Percentiles rank a stretch among this genome's conserved stretches.
Conservation (phyloP, 2,797 vertebrate species). For the Pipistrellus pipistrellus region DNA sequence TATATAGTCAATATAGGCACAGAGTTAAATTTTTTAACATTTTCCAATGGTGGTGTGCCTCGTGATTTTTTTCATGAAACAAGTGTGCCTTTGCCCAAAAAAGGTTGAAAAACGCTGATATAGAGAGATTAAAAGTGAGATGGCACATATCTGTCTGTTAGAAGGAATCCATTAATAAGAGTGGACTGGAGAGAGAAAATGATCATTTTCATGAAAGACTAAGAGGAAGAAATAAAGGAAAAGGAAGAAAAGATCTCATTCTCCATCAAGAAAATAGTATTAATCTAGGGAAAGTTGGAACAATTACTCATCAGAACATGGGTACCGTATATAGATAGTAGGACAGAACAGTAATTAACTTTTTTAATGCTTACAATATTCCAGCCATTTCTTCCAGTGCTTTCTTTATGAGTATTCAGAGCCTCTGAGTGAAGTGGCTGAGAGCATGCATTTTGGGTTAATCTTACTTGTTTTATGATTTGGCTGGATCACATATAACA, state of each 20-base stretch:
- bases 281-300: neutral
- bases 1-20: too few species aligned
- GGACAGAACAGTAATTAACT: neutral
- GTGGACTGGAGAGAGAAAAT: neutral
- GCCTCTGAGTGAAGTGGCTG: neutral
- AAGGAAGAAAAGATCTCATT: neutral
- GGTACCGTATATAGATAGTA: neutral
- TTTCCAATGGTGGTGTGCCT: too few species aligned
- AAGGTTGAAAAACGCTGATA: too few species aligned
- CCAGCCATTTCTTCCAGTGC: neutral
- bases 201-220: neutral
- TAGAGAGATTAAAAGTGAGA: constrained; percentile 13
- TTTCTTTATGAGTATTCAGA: neutral
- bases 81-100: too few species aligned
- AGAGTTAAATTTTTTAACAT: too few species aligned
- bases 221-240: neutral
- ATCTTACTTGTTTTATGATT: neutral
- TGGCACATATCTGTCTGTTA: neutral
- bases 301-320: neutral
- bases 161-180: constrained; percentile 20
- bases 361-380: neutral
- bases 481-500: neutral
- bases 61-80: too few species aligned
- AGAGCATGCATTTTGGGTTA: neutral
- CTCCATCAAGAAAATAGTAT: neutral